Evolutionary conservation across 2,888 invertebrate genomes (phyloP).

Genomic region (Tipula helvola): DNA sequence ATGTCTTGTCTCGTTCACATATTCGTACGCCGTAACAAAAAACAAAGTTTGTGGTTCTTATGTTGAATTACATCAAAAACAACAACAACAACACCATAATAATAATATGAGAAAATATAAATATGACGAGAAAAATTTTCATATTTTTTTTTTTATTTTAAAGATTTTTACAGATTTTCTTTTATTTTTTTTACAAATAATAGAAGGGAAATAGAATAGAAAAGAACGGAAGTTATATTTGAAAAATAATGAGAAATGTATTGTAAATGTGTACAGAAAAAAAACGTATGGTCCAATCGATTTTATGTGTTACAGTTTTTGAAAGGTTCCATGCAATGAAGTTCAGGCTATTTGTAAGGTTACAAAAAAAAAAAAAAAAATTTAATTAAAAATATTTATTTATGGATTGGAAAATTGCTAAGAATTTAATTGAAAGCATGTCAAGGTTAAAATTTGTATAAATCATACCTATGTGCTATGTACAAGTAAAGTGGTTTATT

Average conservation of each 20-base stretch:
- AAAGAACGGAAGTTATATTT: background rate
- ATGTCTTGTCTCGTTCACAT: background rate
- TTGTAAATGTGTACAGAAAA: background rate
- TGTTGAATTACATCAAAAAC: too few relatives aligned
- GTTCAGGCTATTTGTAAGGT: background rate
- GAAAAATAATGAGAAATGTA: background rate
- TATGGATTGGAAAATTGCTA: too few relatives aligned
- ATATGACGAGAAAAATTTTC: background rate
- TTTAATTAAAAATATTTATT: too few relatives aligned
- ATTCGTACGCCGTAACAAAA: background rate
- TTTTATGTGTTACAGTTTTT: background rate
- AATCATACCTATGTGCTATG: too few relatives aligned
- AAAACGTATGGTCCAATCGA: background rate
- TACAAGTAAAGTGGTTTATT: too few relatives aligned
- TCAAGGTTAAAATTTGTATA: too few relatives aligned
- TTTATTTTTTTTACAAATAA: background rate
- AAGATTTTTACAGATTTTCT: background rate
- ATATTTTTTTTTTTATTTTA: background rate
- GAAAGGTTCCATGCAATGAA: background rate
- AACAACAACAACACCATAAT: background rate
- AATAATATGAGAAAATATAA: background rate
- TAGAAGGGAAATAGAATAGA: background rate
- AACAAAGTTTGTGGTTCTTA: background rate
- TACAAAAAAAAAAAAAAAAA: too few relatives aligned
- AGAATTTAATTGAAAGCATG: too few relatives aligned